Evolutionary conservation across 2,888 invertebrate species (phyloP).

Genomic region (Ariolimax columbianus): DNA sequence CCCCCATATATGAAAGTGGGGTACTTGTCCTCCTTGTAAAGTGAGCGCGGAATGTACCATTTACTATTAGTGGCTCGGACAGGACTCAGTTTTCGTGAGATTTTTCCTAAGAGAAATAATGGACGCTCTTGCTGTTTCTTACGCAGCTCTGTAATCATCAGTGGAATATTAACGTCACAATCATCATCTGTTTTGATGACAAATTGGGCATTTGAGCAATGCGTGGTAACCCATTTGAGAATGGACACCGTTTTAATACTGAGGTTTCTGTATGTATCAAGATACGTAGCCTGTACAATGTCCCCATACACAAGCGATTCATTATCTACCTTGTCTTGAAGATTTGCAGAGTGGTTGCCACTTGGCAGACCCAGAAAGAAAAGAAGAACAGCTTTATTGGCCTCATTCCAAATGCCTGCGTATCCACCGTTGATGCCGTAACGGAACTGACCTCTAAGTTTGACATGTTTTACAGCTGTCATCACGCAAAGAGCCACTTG

Average conservation of each 20-base stretch:
- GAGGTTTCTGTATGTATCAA: slow-evolving; percentile 28
- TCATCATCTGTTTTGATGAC: slow-evolving; percentile 30
- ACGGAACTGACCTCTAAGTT: slow-evolving; percentile 1
- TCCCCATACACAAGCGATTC: slow-evolving; percentile 27
- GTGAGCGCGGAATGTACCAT: slow-evolving; percentile 20
- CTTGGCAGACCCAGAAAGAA: slow-evolving; percentile 20
- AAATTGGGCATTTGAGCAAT: slow-evolving; percentile 25
- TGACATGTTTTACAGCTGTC: slow-evolving; percentile 10
- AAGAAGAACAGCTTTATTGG: background rate
- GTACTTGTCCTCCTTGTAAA: slow-evolving; percentile 35
- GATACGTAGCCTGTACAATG: slow-evolving; percentile 23
- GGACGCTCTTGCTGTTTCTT: background rate
- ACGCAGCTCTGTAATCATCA: slow-evolving; percentile 31
- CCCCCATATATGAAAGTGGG: slow-evolving; percentile 32
- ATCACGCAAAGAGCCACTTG: slow-evolving; percentile 19
- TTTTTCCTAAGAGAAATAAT: slow-evolving; percentile 29
- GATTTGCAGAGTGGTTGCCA: background rate
- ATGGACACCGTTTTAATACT: slow-evolving; percentile 29
- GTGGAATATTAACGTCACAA: slow-evolving; percentile 38
- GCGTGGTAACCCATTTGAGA: slow-evolving; percentile 25
- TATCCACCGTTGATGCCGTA: slow-evolving; percentile 4
- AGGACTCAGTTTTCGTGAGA: slow-evolving; percentile 4
- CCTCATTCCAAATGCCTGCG: slow-evolving; percentile 20
- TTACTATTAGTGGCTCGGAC: background rate
- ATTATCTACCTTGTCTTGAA: slow-evolving; percentile 12